Base-by-base conservation (phyloP, 2,113 vertebrate genomes). In the Channa argus region DNA sequence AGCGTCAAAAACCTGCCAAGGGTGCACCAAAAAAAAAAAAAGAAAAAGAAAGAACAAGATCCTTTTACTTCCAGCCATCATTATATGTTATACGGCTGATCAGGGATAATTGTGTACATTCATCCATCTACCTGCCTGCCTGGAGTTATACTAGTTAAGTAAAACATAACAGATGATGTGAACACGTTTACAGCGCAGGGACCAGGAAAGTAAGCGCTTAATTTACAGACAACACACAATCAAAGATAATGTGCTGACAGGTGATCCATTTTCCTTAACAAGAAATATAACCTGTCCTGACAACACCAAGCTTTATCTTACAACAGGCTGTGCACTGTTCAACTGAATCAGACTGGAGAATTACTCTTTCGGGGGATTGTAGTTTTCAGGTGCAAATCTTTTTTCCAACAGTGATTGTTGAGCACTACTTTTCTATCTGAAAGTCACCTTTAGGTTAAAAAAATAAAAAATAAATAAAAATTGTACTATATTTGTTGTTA, bases 11-110 rank as follows among this genome's bases (percentile, higher is more conserved):
- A 72, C 70, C 34, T 12, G 74, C 72, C 86, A 78, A 78, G 80
- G 79, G 78, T 65, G 12, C 4, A 6, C 41, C 47, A 61, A 63
- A 77, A 77, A 82, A 86, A 83, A 74, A 4, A 77, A 77, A 82
- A 86, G 81, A 74, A 5, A 24, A 24, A 24, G 24, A 24, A 24
- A 24, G 24, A 24, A 83, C 1, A 2, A 4, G 78, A 56, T 71
- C 78, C 55, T 62, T 77, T 70, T 74, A 55, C 65, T 75, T 38
- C 44, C 55, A 73, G 52, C 8, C 38, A 24, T 15, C 14, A 54
- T 10, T 63, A 54, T 61, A 56, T 8, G 44, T 24, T 2, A 34
- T 36, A 6, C 64, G n/a, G 71, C n/a, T 60, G 60, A 85, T 71
- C 56, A 9, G 36, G 50, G 24, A 67, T 54, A 52, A 68, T 36